Base-by-base conservation (phyloP, 1,140 invertebrate genomes). In the Penaeus indicus region DNA sequence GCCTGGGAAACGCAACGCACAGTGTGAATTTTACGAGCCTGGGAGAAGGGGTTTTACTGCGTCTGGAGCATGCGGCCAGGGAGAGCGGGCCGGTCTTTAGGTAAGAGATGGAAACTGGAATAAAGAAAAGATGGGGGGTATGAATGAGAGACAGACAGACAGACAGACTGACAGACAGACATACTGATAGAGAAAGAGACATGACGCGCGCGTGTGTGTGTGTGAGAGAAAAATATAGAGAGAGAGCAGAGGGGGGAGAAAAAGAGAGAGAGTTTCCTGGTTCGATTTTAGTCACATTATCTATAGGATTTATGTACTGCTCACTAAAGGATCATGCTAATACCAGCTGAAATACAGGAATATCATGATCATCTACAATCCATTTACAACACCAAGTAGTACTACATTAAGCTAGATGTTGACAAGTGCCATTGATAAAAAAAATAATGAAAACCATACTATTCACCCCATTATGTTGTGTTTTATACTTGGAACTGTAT, bases 21-120 rank as follows among this genome's bases (percentile, higher is more conserved):
- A 21, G 54, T 8, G 63, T 81, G 13, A 67, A 32, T 21, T 86
- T 86, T 61, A 78, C 84, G 2, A 32, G 38, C 3, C 21, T 78
- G 61, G 38, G 21, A 3, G 64, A 80, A n/a, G n/a, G 32, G 1
- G 85, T 80, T 1, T 1, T 67, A 7, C n/a, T 86, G 10, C 77
- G 85, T 54, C 21, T 86, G 62, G 25, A 81, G 11, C 85, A 86
- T 22, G 38, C 61, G 42, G 13, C 21, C 42, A 27, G 27, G 42
- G 85, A 86, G 78, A 42, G 25, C 3, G 85, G 85, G 0, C 85
- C 85, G 5, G 21, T 10, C 78, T 86, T 21, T 64, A 86, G 77
- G 85, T 86, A 47, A 32, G 47, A 0, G 25, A 38, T 2, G 47
- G 47, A 1, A 32, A 19, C 27, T 27, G 32, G 21, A 78, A 5